Evolutionary conservation across 2,797 vertebrate genomes (phyloP).

Genomic region (Calcarius lapponicus): DNA sequence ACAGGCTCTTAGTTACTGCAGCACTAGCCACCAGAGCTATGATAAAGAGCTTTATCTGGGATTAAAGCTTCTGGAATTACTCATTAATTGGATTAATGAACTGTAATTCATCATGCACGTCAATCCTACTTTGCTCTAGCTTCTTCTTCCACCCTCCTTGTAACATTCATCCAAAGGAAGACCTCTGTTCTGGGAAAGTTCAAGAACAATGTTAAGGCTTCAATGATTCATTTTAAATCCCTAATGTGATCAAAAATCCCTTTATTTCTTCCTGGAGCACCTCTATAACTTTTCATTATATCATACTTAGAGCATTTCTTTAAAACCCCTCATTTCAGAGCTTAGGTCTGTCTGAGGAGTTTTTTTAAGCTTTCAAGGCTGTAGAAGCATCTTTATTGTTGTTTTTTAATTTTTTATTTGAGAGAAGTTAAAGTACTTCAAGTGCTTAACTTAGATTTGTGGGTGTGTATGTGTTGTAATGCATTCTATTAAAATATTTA

Average conservation of each 20-base stretch:
- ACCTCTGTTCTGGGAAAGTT: conserved; percentile 43
- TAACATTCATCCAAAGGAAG: conserved; percentile 34
- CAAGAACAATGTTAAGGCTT: conserved; percentile 34
- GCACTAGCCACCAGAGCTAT: conserved; percentile 34
- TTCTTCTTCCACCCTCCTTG: conserved; percentile 6
- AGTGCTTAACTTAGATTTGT: background rate
- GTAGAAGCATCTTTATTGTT: background rate
- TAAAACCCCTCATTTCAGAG: background rate
- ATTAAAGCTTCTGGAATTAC: conserved; percentile 71
- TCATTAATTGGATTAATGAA: conserved; percentile 80
- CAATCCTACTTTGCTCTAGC: conserved; percentile 48
- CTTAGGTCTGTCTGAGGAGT: background rate
- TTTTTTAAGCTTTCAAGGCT: background rate
- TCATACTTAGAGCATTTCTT: background rate
- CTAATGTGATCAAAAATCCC: conserved; percentile 34
- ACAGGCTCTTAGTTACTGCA: conserved; percentile 10
- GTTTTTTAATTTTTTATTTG: background rate
- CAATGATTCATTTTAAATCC: conserved; percentile 49
- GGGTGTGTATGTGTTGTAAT: background rate
- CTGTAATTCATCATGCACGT: conserved; percentile 61
- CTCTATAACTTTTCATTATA: conserved; percentile 29
- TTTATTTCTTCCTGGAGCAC: conserved; percentile 27
- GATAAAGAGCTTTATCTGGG: conserved; percentile 70
- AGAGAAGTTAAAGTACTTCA: background rate
- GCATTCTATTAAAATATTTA: background rate